Base-by-base conservation (phyloP, 2,113 vertebrate species). In the Myotis yumanensis region DNA sequence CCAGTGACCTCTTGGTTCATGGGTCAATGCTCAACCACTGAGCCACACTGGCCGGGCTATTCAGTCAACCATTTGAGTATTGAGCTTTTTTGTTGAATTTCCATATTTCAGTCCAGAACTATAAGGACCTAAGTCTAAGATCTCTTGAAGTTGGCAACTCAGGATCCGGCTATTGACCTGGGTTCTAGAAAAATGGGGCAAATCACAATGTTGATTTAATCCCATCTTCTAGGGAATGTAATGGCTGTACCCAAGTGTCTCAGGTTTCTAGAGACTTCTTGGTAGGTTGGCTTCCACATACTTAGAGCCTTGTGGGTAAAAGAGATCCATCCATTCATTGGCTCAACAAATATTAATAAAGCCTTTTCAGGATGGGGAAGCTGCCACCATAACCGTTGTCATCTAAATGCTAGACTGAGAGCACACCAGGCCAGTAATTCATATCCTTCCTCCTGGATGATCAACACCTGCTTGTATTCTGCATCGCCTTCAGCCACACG, bases 301-400 rank as follows among this genome's bases (percentile, higher is more conserved):
- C 22, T 11, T 12, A 7, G 16, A n/a, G 16, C 40, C 66, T 73
- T 59, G 23, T 23, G 15, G 8, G 23, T 18, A 57, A 28, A 51
- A 18, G 2, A 57, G 12, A 43, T 37, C 43, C 30, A 43, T 37
- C 43, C 30, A 15, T 16, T 15, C 46, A 15, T 35, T 57, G 30
- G 5, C 17, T 76, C 10, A 1, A 0, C n/a, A 43, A 1, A 23
- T 32, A 3, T 35, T 4, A 2, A 0, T 15, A 2, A 59, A 35
- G n/a, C 30, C 10, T 84, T 86, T 57, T 30, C 7, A 16, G n/a
- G 12, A 15, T 25, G 28, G 20, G 30, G 15, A 2, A 2, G 7
- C 57, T 28, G 51, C 7, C 17, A 1, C 5, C 7, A 5, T 8
- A 9, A 12, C 15, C 25, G 28, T 84, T 22, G 4, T 2, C 30